Conservation (phyloP, 2,797 vertebrate genomes). For the Sebastes cheni region DNA sequence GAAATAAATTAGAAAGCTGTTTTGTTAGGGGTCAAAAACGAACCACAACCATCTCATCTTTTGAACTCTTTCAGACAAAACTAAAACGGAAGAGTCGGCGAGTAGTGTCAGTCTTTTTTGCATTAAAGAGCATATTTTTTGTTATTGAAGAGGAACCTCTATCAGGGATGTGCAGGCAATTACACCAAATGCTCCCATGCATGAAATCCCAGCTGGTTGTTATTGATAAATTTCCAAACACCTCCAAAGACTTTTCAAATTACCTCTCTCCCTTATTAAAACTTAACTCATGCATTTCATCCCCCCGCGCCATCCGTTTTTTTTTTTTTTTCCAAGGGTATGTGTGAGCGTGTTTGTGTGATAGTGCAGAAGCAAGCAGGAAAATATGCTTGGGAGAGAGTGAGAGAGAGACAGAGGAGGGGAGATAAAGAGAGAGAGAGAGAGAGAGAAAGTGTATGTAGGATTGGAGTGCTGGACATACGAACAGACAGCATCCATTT, state of each 20-base stretch:
- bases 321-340: slow-evolving; percentile 43
- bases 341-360: slow-evolving; percentile 60
- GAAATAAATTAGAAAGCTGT: slow-evolving; percentile 33
- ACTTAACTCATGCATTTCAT: slow-evolving; percentile 84
- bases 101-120: slow-evolving; percentile 66
- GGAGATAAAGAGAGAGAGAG: background rate
- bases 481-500: slow-evolving; percentile 75
- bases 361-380: slow-evolving; percentile 58
- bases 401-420: background rate
- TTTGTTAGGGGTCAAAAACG: slow-evolving; percentile 58
- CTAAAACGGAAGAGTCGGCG: slow-evolving; percentile 46
- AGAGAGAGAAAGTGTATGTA: slow-evolving; percentile 31
- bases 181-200: slow-evolving; percentile 86
- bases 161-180: slow-evolving; percentile 87
- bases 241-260: slow-evolving; percentile 87
- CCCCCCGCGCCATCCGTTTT: background rate
- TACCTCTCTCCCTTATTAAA: slow-evolving; percentile 84
- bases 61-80: slow-evolving; percentile 45
- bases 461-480: slow-evolving; percentile 67
- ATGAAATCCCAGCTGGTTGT: slow-evolving; percentile 87
- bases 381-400: slow-evolving; percentile 55
- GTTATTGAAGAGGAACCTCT: slow-evolving; percentile 83
- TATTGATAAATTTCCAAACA: slow-evolving; percentile 88
- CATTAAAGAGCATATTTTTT: slow-evolving; percentile 79
- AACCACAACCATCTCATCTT: slow-evolving; percentile 47